Evolutionary conservation across 2,113 vertebrate genomes (phyloP).

Genomic region (Irena cyanogastra): DNA sequence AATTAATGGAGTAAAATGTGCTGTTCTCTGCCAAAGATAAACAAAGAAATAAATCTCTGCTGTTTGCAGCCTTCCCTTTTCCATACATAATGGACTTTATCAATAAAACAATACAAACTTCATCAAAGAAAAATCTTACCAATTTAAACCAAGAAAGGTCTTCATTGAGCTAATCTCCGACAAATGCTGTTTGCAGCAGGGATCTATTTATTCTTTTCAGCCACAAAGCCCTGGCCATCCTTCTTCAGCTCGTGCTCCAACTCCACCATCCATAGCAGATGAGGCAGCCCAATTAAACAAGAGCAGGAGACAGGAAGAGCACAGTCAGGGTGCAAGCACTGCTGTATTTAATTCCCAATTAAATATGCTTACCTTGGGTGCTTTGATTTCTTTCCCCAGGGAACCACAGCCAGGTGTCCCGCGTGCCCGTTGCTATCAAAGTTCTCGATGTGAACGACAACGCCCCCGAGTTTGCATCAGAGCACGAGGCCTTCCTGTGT

Average conservation of each 20-base stretch:
- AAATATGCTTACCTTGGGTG: slow-evolving; percentile 1
- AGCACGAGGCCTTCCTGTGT: slow-evolving; percentile 93
- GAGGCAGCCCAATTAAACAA: slow-evolving; percentile 11
- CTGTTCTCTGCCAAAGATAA: slow-evolving; percentile 37
- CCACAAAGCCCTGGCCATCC: neutral
- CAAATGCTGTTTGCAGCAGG: slow-evolving; percentile 44
- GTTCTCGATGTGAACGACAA: slow-evolving; percentile 99
- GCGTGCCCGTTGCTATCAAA: slow-evolving; percentile 91
- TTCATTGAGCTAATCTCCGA: slow-evolving; percentile 46
- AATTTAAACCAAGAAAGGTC: slow-evolving; percentile 44
- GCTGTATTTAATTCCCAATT: neutral
- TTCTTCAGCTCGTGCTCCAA: neutral
- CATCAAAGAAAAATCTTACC: slow-evolving; percentile 46
- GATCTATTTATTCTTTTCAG: slow-evolving; percentile 37
- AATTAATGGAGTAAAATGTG: slow-evolving; percentile 44
- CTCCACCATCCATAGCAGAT: neutral
- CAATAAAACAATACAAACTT: slow-evolving; percentile 66
- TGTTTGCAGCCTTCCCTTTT: slow-evolving; percentile 30
- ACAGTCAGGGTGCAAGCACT: neutral
- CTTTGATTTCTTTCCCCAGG: slow-evolving; percentile 73
- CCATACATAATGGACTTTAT: slow-evolving; percentile 48
- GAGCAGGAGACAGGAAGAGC: neutral
- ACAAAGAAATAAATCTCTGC: slow-evolving; percentile 56
- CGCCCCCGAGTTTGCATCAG: slow-evolving; percentile 91
- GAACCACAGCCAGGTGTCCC: slow-evolving; percentile 97